phyloP scores from a whole-genome alignment of 2,113 vertebrate genomes.

The Proterorhinus semilunaris region DNA sequence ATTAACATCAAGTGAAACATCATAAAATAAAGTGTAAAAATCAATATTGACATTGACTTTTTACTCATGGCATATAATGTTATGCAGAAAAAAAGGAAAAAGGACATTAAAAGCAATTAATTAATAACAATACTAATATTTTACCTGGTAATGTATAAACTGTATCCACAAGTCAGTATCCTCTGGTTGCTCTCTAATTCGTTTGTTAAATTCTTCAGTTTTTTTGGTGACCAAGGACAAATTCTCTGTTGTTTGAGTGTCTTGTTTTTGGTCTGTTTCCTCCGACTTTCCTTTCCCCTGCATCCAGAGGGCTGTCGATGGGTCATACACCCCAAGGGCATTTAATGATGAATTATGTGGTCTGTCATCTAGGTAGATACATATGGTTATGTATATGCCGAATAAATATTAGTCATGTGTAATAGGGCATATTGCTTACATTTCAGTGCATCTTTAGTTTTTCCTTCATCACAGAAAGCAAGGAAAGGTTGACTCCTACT shows the following conservation, averaged over 20 bases:
- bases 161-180: constrained; percentile 88
- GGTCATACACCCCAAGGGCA: constrained; percentile 90
- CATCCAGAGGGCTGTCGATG: constrained; percentile 84
- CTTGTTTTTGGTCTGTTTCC: constrained; percentile 45
- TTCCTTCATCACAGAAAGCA: constrained; percentile 26
- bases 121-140: background rate
- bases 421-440: constrained; percentile 33
- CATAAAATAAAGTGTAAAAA: background rate
- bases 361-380: constrained; percentile 40
- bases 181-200: constrained; percentile 85
- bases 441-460: constrained; percentile 18
- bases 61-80: background rate
- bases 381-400: constrained; percentile 32
- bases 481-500: constrained; percentile 63
- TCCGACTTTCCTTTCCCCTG: constrained; percentile 83
- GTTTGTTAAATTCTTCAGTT: constrained; percentile 91
- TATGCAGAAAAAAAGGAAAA: background rate
- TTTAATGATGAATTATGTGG: constrained; percentile 69
- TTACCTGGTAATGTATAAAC: constrained; percentile 91
- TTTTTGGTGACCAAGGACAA: constrained; percentile 56
- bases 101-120: background rate
- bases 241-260: constrained; percentile 23
- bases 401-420: background rate
- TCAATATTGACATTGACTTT: background rate
- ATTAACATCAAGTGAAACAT: background rate